Base-by-base conservation (phyloP, 35 echinoderm and acorn worm genomes). In the Nesometra sesokonis region DNA sequence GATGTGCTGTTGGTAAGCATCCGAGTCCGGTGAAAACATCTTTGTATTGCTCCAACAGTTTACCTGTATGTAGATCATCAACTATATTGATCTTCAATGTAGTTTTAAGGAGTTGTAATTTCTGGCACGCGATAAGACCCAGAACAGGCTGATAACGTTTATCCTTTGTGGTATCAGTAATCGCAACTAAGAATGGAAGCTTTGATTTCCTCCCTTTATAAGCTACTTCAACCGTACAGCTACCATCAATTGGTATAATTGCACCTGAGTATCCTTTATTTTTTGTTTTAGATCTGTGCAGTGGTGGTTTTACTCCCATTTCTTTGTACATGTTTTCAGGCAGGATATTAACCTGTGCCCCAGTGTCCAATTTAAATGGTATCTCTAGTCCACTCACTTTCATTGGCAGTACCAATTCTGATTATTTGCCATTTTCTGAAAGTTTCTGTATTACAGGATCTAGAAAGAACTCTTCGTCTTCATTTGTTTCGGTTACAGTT, bases 81-180 rank as follows among this genome's bases (percentile, higher is more conserved):
- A 30, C 85, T 17, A 67, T 34, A 21, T 85, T 43, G 34, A 87
- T 32, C 13, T 39, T 79, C 4, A 34, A 43, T 46, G 80, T 83
- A 29, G 82, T 38, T 36, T 91, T 89, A 21, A 93, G 77, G 5
- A 90, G 46, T 17, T 57, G 46, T n/a, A 92, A 31, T 21, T 46
- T 87, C 7, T 79, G 36, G 82, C 85, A 92, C 76, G 90, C 57
- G 89, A 87, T 81, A 31, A 92, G 13, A 67, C 93, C 90, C 32
- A 96, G 80, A 38, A 92, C 36, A 35, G 87, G 77, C 77, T 91
- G 87, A 81, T 33, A 27, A 3, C 13, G 79, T 23, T 81, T 81
- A 11, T 3, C 3, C 2, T 5, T 11, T 9, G 0, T 11, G 11
- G 23, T 27, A 67, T 67, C 23, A 27, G 21, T 27, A 11, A 2